A percentile compares a stretch with the other conserved stretches of the same genome.
Conservation (phyloP, 2,888 invertebrate species). For the Epinotia demarniana region DNA sequence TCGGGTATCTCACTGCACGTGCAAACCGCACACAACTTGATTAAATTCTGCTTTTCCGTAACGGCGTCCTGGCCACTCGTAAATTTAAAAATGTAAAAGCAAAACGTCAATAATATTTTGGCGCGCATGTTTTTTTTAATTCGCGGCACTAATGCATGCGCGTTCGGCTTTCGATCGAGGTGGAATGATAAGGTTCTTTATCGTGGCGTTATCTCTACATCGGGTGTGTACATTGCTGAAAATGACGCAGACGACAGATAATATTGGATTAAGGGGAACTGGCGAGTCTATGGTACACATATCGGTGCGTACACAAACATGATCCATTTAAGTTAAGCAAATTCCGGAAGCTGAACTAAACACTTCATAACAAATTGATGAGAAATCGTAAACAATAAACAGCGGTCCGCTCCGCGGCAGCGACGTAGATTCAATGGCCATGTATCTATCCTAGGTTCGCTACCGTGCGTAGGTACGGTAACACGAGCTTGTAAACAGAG, state of each 20-base stretch:
- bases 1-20: constrained; percentile 80
- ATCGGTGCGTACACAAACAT: constrained; percentile 40
- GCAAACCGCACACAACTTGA: constrained; percentile 74
- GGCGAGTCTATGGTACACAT: constrained; percentile 31
- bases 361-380: constrained; percentile 22
- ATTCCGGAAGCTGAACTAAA: constrained; percentile 29
- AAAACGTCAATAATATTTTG: constrained; percentile 60
- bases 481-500: constrained; percentile 27
- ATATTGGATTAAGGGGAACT: constrained; percentile 48
- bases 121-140: constrained; percentile 66
- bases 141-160: constrained; percentile 58
- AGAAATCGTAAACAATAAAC: constrained; percentile 42
- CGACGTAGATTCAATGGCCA: constrained; percentile 36
- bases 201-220: constrained; percentile 69
- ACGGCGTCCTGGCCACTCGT: constrained; percentile 61
- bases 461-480: not conserved
- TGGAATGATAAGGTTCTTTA: constrained; percentile 77
- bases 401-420: constrained; percentile 6
- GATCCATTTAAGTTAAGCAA: constrained; percentile 24
- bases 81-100: constrained; percentile 63
- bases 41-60: constrained; percentile 58
- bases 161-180: constrained; percentile 67
- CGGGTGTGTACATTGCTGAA: constrained; percentile 74
- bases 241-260: constrained; percentile 69
- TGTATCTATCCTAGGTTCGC: constrained; percentile 26